A percentile compares a stretch with the other conserved stretches of the same genome.
These are phyloP conservation scores for Thaumatotibia leucotreta DNA, from an alignment of 1,140 invertebrate species.

Conservation along the genomic window DNA sequence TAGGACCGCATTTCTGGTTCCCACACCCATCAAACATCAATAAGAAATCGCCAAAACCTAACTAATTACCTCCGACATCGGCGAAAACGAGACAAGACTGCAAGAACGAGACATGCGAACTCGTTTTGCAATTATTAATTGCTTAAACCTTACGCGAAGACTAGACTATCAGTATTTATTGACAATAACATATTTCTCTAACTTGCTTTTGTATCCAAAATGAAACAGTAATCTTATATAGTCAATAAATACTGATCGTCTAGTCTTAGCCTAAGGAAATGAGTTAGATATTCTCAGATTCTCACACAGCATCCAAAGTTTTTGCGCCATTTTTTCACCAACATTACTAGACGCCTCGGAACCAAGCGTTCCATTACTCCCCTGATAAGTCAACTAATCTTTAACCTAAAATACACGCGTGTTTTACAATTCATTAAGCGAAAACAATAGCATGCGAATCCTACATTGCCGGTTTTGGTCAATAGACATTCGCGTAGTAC, in stretches of 20 bases:
- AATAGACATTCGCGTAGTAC: conserved; percentile 1
- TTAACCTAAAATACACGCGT: neutral
- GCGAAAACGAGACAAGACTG: neutral
- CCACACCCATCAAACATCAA: neutral
- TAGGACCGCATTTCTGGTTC: neutral
- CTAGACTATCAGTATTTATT: too few relatives aligned
- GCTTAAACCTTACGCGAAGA: neutral
- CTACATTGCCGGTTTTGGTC: conserved; percentile 4
- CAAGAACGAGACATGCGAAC: neutral
- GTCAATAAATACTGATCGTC: too few relatives aligned
- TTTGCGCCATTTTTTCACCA: neutral
- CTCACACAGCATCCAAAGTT: neutral
- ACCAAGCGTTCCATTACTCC: neutral
- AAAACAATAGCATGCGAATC: neutral
- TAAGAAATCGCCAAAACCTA: neutral
- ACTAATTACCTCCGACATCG: neutral
- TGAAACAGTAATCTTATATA: too few relatives aligned
- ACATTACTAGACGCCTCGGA: neutral
- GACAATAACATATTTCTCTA: too few relatives aligned
- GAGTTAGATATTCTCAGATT: neutral
- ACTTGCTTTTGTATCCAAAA: too few relatives aligned
- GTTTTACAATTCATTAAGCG: neutral
- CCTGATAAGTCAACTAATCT: neutral
- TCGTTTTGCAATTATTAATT: conserved; percentile 12
- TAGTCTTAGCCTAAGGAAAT: too few relatives aligned